Base-by-base conservation (phyloP, 2,797 vertebrate genomes). In the Sebastes melanostomus region DNA sequence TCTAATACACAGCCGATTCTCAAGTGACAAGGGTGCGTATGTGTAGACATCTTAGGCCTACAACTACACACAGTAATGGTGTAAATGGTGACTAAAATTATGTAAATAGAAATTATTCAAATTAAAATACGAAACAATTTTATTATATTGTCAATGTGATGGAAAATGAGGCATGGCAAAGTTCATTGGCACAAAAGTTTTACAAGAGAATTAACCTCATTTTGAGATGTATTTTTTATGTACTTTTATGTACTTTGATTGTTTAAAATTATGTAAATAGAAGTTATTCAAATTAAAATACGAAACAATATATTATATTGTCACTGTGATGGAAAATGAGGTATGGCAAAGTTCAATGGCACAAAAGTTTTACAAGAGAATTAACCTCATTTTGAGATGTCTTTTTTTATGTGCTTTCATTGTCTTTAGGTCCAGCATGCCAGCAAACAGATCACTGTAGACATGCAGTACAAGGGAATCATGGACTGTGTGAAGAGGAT, bases 391-490 rank as follows among this genome's bases (percentile, higher is more conserved):
- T 25, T 25, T 24, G 12, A 13, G 22, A 5, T 0, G 2, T 61
- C 1, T 38, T 30, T 61, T 59, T 69, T 72, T 12, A 71, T 54
- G 1, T 59, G 20, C n/a, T 38, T 66, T 63, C 30, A 42, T 34
- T 77, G 10, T 61, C 5, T 74, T 52, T 82, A 99, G 98, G 98
- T 99, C 92, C 98, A 99, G 86, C 97, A 99, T 95, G 98, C 97
- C 95, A 99, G 98, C 96, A 97, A 96, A 92, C 98, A 99, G 94
- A 99, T 99, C 94, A 96, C 97, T 11, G 97, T 10, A 0, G 98
- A 97, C 0, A 97, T 42, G 8, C 98, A 99, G 92, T 99, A 99
- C 95, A 99, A 99, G 92, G 98, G 98, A 65, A 99, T 99, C 94
- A 91, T 99, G 0, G 98, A 99, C 95, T 99, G 98, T 8, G 95